A percentile compares a stretch with the other conserved stretches of the same genome.
Conservation (phyloP, 2,888 invertebrate genomes). For the Isotomurus palustris region DNA sequence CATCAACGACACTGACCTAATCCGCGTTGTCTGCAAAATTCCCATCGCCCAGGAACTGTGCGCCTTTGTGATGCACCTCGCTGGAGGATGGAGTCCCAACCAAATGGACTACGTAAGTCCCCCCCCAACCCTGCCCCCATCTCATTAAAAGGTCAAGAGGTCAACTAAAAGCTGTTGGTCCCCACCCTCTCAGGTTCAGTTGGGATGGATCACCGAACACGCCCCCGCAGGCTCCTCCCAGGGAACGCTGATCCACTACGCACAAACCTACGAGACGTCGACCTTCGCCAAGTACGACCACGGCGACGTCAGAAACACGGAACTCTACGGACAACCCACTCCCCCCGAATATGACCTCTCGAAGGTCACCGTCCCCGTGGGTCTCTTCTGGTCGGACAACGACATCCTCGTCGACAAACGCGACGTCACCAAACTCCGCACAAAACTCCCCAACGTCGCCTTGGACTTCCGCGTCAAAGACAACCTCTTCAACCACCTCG, state of each 20-base stretch:
- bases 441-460: slow-evolving; percentile 57
- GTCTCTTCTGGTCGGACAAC: slow-evolving; percentile 34
- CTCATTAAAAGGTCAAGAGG: slow-evolving; percentile 33
- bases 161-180: not conserved
- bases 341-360: slow-evolving; percentile 42
- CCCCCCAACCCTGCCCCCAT: not conserved
- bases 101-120: slow-evolving; percentile 53
- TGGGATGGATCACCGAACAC: slow-evolving; percentile 51
- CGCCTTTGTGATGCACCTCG: slow-evolving; percentile 61
- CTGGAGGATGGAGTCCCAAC: slow-evolving; percentile 55
- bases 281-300: slow-evolving; percentile 49
- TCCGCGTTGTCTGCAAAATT: too few species aligned
- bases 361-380: slow-evolving; percentile 37
- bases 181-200: slow-evolving; percentile 52
- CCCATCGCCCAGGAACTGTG: slow-evolving; percentile 61
- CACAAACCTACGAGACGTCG: slow-evolving; percentile 48
- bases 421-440: too few species aligned
- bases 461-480: slow-evolving; percentile 61
- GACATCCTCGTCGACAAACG: slow-evolving; percentile 35
- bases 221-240: slow-evolving; percentile 50
- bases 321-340: slow-evolving; percentile 32
- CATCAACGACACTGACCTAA: too few species aligned
- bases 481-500: slow-evolving; percentile 66
- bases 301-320: slow-evolving; percentile 30
- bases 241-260: slow-evolving; percentile 50